A percentile compares a stretch with the other conserved stretches of the same genome.
phyloP scores from a whole-genome alignment of 2,888 invertebrate species.

The Platycnemis pennipes region DNA sequence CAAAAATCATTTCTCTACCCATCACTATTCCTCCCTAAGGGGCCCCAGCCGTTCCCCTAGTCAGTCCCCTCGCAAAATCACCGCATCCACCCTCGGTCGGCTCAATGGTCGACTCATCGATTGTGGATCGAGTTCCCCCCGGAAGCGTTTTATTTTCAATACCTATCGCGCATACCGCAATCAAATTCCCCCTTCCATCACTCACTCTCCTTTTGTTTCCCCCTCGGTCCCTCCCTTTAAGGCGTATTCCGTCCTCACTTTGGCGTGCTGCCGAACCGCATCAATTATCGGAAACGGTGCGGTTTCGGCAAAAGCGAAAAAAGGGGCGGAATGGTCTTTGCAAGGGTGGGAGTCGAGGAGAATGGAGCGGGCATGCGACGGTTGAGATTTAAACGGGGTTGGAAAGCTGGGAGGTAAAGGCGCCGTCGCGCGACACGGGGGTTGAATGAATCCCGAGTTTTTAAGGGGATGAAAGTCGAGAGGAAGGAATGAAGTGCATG shows the following conservation, averaged over 20 bases:
- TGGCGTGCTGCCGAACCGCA: neutral
- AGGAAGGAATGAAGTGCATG: no score
- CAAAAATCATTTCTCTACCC: no score
- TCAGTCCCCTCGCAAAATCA: no score
- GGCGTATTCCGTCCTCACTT: neutral
- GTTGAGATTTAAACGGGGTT: neutral
- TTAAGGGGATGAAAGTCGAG: neutral
- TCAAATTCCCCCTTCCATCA: neutral
- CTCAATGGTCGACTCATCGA: neutral
- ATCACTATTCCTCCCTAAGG: no score
- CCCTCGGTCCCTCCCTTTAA: neutral
- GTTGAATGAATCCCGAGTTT: neutral
- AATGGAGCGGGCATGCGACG: neutral
- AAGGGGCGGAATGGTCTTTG: neutral
- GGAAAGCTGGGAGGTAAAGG: neutral
- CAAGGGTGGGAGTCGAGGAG: neutral
- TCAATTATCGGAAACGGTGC: slow-evolving; percentile 1
- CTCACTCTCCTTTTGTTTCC: neutral
- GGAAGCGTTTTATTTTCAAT: neutral
- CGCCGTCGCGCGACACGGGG: neutral
- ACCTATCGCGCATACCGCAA: neutral
- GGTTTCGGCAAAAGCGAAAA: no score
- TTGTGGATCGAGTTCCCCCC: neutral
- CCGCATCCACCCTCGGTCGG: no score
- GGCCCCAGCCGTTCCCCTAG: no score